These are phyloP conservation scores for Dermatophagoides farinae DNA, from an alignment of 1,140 invertebrate genomes.

Conservation along the genomic window DNA sequence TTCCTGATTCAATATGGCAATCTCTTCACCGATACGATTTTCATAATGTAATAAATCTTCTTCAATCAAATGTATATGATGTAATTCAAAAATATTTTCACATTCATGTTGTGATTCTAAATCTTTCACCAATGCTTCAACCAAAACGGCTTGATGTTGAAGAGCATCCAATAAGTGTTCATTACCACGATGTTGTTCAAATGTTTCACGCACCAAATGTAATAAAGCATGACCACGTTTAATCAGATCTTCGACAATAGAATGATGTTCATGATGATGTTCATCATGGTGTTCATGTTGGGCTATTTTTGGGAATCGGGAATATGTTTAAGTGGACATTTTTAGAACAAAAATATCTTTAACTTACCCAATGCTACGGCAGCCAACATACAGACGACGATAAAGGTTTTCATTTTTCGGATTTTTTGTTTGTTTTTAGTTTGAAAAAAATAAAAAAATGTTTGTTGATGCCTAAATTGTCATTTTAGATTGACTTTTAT, in stretches of 20 bases:
- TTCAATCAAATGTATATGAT: constrained; percentile 8
- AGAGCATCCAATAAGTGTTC: constrained; percentile 3
- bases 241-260: neutral
- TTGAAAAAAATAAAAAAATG: too few species aligned
- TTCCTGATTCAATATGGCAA: neutral
- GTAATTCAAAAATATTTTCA: neutral
- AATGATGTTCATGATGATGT: neutral
- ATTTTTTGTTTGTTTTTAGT: too few species aligned
- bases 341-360: too few species aligned
- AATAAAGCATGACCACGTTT: neutral
- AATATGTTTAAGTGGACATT: too few species aligned
- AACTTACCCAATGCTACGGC: too few species aligned
- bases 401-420: too few species aligned
- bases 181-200: neutral
- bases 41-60: constrained; percentile 8
- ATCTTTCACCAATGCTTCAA: constrained; percentile 8
- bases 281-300: too few species aligned
- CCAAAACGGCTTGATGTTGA: constrained; percentile 1
- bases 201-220: neutral
- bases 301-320: too few species aligned
- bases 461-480: too few species aligned
- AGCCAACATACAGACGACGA: too few species aligned
- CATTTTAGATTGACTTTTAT: too few species aligned
- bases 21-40: constrained; percentile 4
- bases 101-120: constrained; percentile 5